phyloP scores from a whole-genome alignment of 1,140 invertebrate species.

The Steinernema feltiae region DNA sequence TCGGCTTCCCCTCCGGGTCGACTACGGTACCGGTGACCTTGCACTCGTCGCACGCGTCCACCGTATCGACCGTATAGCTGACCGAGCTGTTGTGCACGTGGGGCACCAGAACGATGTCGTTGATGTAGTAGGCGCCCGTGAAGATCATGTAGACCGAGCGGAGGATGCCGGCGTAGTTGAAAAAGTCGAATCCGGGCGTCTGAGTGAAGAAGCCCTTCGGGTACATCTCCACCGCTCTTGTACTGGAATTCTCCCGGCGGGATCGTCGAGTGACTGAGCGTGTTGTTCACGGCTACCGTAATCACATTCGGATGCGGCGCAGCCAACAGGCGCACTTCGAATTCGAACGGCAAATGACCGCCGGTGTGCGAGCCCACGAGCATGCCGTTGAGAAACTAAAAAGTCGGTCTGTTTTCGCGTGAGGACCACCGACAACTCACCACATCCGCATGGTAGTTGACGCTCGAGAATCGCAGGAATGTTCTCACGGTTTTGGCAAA shows the following conservation, averaged over 20 bases:
- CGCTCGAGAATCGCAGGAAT: constrained; percentile 51
- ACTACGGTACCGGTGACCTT: not conserved
- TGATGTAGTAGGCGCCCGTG: constrained; percentile 73
- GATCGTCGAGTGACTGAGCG: constrained; percentile 65
- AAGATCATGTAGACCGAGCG: constrained; percentile 80
- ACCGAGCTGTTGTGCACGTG: constrained; percentile 28
- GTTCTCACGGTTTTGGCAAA: constrained; percentile 7
- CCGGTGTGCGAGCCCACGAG: constrained; percentile 76
- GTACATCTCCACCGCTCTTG: constrained; percentile 59
- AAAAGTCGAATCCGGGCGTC: constrained; percentile 86
- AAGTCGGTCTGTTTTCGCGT: too few relatives aligned
- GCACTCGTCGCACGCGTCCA: constrained; percentile 22
- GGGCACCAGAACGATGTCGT: constrained; percentile 63
- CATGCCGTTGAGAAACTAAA: constrained; percentile 80
- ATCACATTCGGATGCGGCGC: constrained; percentile 63
- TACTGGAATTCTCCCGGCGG: constrained; percentile 58
- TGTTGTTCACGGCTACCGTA: constrained; percentile 90
- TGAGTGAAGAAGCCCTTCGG: constrained; percentile 69
- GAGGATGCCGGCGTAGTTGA: constrained; percentile 95
- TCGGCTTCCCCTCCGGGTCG: not conserved
- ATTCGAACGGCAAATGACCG: constrained; percentile 88
- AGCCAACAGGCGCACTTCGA: constrained; percentile 65
- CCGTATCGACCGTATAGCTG: constrained; percentile 30
- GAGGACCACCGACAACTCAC: too few relatives aligned
- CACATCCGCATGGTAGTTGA: constrained; percentile 51